Evolutionary conservation across 64 coral and sea anemone genomes (phyloP), one percentile per base, ranked within the genome.

Genomic region (Cladopsammia gracilis): DNA sequence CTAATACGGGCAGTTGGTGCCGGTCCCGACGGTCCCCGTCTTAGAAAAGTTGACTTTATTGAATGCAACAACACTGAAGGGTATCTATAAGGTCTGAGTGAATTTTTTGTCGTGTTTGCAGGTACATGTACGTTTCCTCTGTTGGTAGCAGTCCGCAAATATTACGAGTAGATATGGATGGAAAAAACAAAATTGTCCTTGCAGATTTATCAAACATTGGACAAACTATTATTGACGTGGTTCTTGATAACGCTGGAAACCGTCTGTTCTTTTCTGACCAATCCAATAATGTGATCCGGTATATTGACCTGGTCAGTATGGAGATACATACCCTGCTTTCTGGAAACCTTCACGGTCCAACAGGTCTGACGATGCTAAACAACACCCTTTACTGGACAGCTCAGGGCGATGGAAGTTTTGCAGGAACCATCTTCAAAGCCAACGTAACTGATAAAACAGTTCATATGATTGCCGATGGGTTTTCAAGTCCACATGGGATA

Each of bases 121-220:
- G 89, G 71, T 22, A 58, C 13, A 84, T 91, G 12, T 91, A 91
- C 26, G 83, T 46, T 61, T 48, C 77, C 3, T 81, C 66, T 18
- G 6, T 84, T 68, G 80, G 67, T 7, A 16, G 15, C 3, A 3
- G 1, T n/a, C 7, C 54, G 13, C 18, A 20, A 24, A 91, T 91
- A 60, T 24, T 54, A 13, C 52, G 43, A 91, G 77, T 68, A 34
- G 65, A 91, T 10, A 74, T 91, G 78, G 68, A 91, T 22, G 89
- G 89, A 3, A 71, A 48, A 16, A 84, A 84, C 15, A 26, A 53
- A 11, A 48, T 5, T 11, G 15, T 84, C 10, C 60, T 84, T 1
- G 80, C 46, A 12, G 68, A 68, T 66, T 24, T 64, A 43, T 68
- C 80, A 67, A 67, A 4, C 7, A 48, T 46, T 46, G 45, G 16